These are phyloP conservation scores for Diplodus sargus DNA, from an alignment of 2,797 vertebrate species.

Conservation along the genomic window DNA sequence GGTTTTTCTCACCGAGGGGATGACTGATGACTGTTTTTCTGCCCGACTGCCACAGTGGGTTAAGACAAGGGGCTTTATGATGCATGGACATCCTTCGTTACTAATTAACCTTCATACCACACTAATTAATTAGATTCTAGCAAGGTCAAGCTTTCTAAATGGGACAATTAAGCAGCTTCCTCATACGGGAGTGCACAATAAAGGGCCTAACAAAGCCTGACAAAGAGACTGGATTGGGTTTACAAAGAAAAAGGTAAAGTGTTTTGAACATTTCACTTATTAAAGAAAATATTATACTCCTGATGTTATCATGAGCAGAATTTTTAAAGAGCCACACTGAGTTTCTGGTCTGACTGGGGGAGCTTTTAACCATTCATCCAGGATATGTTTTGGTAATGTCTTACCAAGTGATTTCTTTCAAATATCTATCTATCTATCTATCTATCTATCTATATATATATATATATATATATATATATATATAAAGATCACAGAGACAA, in stretches of 20 bases:
- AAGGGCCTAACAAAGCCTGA: slow-evolving; percentile 42
- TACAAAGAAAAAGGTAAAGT: background rate
- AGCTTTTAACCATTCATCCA: background rate
- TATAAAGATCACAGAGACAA: background rate
- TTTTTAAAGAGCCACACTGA: background rate
- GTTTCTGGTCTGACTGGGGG: background rate
- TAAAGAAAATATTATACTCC: background rate
- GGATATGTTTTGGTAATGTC: background rate
- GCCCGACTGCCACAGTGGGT: slow-evolving; percentile 81
- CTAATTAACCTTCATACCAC: slow-evolving; percentile 88
- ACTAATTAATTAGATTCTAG: slow-evolving; percentile 87
- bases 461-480: too few relatives aligned
- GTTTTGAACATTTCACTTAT: slow-evolving; percentile 4
- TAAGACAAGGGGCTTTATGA: slow-evolving; percentile 84
- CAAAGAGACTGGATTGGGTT: slow-evolving; percentile 45
- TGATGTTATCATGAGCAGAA: background rate
- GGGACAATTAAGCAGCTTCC: slow-evolving; percentile 80
- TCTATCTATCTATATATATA: too few relatives aligned
- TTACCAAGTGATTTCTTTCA: background rate
- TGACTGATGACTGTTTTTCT: slow-evolving; percentile 81
- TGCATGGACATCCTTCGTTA: slow-evolving; percentile 85
- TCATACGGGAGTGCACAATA: slow-evolving; percentile 59
- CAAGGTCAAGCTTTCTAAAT: slow-evolving; percentile 86
- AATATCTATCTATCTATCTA: background rate
- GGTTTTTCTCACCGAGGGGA: slow-evolving; percentile 53